phyloP scores from a whole-genome alignment of 2,888 invertebrate genomes.

The Cantharis lateralis region DNA sequence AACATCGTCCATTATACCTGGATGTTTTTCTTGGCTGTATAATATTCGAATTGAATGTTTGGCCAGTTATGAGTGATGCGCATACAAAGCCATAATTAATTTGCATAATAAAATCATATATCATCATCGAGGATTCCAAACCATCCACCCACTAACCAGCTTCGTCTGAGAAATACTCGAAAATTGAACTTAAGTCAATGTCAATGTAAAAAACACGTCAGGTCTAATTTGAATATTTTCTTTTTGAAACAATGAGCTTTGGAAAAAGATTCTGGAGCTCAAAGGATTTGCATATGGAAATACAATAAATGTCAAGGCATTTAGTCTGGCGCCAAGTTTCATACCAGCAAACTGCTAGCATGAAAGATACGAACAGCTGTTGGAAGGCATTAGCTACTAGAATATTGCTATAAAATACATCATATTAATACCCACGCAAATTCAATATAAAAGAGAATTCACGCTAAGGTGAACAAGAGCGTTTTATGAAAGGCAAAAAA shows the following conservation, averaged over 20 bases:
- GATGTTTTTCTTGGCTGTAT: no score
- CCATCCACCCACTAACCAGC: neutral
- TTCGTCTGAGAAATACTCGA: neutral
- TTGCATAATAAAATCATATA: neutral
- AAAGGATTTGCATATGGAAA: conserved; percentile 11
- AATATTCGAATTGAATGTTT: neutral
- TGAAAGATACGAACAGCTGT: conserved; percentile 22
- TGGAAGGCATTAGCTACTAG: conserved; percentile 17
- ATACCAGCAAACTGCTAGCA: conserved; percentile 15
- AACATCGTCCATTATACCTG: neutral
- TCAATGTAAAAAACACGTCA: neutral
- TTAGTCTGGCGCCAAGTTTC: conserved; percentile 28
- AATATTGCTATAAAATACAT: conserved; percentile 16
- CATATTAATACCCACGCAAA: conserved; percentile 21
- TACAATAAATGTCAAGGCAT: conserved; percentile 31
- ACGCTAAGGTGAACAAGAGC: neutral
- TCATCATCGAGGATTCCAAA: neutral
- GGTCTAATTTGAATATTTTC: neutral
- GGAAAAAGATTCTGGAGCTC: conserved; percentile 5
- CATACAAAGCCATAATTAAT: neutral
- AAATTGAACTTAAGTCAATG: conserved; percentile 5
- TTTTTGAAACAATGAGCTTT: neutral
- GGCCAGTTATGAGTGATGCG: neutral
- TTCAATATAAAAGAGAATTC: neutral
- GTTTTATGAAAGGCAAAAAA: neutral